Percentiles rank a stretch among this genome's conserved stretches.
phyloP scores from a whole-genome alignment of 2,888 invertebrate genomes.

The Ormyrus thymus region DNA sequence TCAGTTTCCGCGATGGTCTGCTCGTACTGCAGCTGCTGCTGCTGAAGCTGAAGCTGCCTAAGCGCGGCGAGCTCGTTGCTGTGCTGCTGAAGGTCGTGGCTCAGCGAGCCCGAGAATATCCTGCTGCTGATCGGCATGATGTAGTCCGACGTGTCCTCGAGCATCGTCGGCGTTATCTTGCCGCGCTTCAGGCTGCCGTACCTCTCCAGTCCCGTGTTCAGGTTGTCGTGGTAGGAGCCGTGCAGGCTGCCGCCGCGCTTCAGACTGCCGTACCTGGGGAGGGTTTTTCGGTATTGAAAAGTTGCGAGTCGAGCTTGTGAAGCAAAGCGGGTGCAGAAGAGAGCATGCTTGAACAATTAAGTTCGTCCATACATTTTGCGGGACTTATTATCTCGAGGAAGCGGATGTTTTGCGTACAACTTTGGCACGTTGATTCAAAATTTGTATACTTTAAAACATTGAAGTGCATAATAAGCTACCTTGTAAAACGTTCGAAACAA shows the following conservation, averaged over 20 bases:
- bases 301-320: too few relatives aligned
- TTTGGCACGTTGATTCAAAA: too few relatives aligned
- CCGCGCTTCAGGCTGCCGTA: slow-evolving; percentile 72
- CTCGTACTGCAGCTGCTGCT: slow-evolving; percentile 68
- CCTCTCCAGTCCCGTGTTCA: slow-evolving; percentile 67
- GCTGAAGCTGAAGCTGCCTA: slow-evolving; percentile 67
- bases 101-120: slow-evolving; percentile 70
- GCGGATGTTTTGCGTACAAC: too few relatives aligned
- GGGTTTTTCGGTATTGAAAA: too few relatives aligned
- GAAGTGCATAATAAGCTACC: too few relatives aligned
- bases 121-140: slow-evolving; percentile 72
- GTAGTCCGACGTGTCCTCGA: slow-evolving; percentile 70
- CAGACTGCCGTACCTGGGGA: slow-evolving; percentile 68
- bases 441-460: too few relatives aligned
- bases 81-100: slow-evolving; percentile 72
- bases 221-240: slow-evolving; percentile 71
- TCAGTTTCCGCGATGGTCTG: slow-evolving; percentile 73
- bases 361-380: too few relatives aligned
- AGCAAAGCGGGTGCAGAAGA: too few relatives aligned
- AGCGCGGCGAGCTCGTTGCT: slow-evolving; percentile 71
- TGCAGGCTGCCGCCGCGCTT: slow-evolving; percentile 71
- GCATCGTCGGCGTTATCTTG: slow-evolving; percentile 68
- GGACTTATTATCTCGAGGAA: too few relatives aligned
- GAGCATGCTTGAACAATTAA: too few relatives aligned
- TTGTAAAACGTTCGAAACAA: too few relatives aligned